Conservation (phyloP, 2,113 vertebrate species). For the Dolichallabes microphthalmus region DNA sequence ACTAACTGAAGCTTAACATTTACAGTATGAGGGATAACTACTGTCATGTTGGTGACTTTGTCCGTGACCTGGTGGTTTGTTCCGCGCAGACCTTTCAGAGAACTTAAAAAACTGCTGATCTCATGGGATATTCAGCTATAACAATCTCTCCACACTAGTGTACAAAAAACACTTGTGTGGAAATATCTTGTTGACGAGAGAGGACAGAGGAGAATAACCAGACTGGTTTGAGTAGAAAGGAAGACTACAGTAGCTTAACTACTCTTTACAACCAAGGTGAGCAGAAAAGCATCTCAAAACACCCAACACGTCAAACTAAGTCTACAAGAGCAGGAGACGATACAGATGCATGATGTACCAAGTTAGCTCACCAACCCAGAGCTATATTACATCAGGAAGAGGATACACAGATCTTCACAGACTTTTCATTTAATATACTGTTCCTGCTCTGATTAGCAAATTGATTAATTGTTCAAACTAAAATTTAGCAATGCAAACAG, state of each 20-base stretch:
- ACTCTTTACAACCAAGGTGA: neutral
- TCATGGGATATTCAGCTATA: neutral
- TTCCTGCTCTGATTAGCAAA: too few species aligned
- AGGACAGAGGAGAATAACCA: neutral
- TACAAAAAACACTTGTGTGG: neutral
- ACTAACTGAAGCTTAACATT: too few species aligned
- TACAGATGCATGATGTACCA: neutral
- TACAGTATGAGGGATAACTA: neutral
- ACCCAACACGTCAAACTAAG: neutral
- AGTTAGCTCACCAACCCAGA: too few species aligned
- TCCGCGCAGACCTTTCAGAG: neutral
- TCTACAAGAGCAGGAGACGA: neutral
- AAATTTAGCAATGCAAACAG: too few species aligned
- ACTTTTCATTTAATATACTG: too few species aligned
- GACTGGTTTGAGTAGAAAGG: neutral
- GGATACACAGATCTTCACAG: too few species aligned
- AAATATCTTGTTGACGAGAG: neutral
- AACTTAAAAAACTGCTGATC: neutral
- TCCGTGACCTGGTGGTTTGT: neutral
- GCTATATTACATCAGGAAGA: too few species aligned
- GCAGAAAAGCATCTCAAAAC: neutral
- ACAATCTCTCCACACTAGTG: neutral
- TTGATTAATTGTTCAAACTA: too few species aligned
- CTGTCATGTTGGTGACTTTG: neutral
- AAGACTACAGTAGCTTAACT: neutral